A percentile compares a stretch with the other conserved stretches of the same genome.
These are phyloP conservation scores for Stenotaenia linearis DNA, from an alignment of 2,888 invertebrate species.

Conservation along the genomic window DNA sequence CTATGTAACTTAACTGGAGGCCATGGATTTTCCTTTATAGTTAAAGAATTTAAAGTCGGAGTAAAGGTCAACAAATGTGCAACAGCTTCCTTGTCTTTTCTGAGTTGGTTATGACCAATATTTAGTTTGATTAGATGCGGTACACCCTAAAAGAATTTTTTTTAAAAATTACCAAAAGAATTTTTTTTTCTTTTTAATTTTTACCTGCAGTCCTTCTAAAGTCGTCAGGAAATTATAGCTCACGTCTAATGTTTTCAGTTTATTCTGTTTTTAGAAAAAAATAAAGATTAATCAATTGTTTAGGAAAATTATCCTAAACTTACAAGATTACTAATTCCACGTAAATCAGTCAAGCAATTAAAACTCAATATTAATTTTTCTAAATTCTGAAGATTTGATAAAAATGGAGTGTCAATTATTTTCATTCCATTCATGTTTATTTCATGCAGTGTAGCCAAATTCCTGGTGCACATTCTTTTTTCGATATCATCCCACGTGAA, in stretches of 20 bases:
- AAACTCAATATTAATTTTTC: slow-evolving; percentile 17
- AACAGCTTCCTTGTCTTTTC: neutral
- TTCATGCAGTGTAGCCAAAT: neutral
- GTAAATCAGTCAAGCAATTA: slow-evolving; percentile 29
- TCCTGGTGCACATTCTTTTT: neutral
- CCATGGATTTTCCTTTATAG: neutral
- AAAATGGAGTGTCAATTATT: neutral
- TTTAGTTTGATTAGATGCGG: neutral
- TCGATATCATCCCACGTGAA: slow-evolving; percentile 17
- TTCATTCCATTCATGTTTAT: slow-evolving; percentile 14
- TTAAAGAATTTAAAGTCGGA: neutral
- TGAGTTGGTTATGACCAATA: neutral
- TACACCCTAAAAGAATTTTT: neutral
- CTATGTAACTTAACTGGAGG: neutral
- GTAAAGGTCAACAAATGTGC: neutral
- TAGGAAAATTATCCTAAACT: neutral
- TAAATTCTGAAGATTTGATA: neutral
- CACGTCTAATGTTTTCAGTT: slow-evolving; percentile 24
- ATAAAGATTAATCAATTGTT: neutral
- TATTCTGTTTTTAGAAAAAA: neutral
- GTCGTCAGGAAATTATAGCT: slow-evolving; percentile 10
- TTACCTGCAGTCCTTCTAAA: slow-evolving; percentile 28
- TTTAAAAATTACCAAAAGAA: neutral
- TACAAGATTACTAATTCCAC: slow-evolving; percentile 17
- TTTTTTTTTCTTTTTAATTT: neutral